Evolutionary conservation across 2,888 invertebrate species (phyloP), one percentile per base, ranked within the genome.

Genomic region (Spilosoma lubricipeda): DNA sequence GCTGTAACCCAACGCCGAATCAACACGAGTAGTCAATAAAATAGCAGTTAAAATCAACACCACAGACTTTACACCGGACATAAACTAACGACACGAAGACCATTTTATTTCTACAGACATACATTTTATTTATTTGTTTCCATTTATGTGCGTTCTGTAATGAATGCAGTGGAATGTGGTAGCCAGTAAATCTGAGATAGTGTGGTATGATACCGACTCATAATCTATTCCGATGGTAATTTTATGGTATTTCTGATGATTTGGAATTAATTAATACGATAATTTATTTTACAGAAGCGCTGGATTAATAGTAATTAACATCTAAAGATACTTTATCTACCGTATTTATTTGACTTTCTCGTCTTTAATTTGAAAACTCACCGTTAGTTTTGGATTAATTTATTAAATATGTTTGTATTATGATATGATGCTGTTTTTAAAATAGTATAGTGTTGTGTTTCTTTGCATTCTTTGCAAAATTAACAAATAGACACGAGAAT

Each of bases 1-100:
- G 59, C 30, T 75, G 90, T 87, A 91, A 90, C 86, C 82, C 77
- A 85, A 89, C 80, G 78, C 89, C 81, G 85, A 89, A 89, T 90
- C 88, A 91, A 92, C 89, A 90, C 90, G 85, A 88, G 92, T 91
- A 91, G 92, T 92, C 90, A 86, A 92, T 92, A 92, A 92, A 92
- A 91, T 83, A 77, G 90, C 86, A 90, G 90, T 92, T 89, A 91
- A 89, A 87, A 84, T 85, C 82, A 83, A 82, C 82, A 82, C 76
- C 72, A 75, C 78, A 67, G 82, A 79, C 82, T 85, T 83, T 75
- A 85, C 79, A 79, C 78, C 74, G 84, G 70, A 85, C 79, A 84
- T 85, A 85, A 86, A 83, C 73, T 69, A 73, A 77, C 76, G 77
- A 84, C 80, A 79, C 71, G 77, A 30, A 67, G 72, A 75, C 75